Percentiles rank a stretch among this genome's conserved stretches.
Conservation (phyloP, 2,113 vertebrate genomes). For the Chlorocebus sabaeus region DNA sequence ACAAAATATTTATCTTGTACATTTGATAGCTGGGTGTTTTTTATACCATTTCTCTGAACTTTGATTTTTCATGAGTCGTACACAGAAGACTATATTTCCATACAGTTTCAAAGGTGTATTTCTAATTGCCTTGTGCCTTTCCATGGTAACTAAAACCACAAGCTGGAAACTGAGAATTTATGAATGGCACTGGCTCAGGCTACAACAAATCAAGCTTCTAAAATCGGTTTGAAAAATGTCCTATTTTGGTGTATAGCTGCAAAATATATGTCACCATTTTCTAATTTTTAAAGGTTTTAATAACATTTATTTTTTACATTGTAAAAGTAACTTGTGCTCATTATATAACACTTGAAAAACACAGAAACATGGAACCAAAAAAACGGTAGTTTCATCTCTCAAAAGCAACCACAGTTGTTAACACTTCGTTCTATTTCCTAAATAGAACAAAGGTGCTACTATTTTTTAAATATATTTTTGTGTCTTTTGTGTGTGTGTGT, state of each 20-base stretch:
- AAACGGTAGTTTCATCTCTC: neutral
- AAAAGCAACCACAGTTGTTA: neutral
- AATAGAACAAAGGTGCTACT: neutral
- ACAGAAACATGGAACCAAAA: neutral
- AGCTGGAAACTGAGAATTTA: conserved; percentile 9
- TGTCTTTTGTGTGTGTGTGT: too few relatives aligned
- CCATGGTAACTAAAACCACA: conserved; percentile 16
- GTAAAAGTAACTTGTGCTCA: neutral
- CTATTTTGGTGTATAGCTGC: neutral
- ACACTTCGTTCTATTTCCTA: neutral
- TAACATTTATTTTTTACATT: neutral
- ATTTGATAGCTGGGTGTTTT: neutral
- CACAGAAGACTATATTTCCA: neutral
- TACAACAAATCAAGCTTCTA: neutral
- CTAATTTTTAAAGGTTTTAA: neutral
- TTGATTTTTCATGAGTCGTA: neutral
- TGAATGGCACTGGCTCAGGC: neutral
- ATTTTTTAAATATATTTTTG: neutral
- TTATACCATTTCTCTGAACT: neutral
- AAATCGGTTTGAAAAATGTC: conserved; percentile 26
- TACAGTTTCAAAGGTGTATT: neutral
- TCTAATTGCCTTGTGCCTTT: neutral
- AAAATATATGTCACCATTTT: neutral
- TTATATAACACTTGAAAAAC: neutral
- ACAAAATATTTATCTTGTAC: neutral